Base-by-base conservation (phyloP, 1,140 invertebrate species). In the Drusus annulatus region DNA sequence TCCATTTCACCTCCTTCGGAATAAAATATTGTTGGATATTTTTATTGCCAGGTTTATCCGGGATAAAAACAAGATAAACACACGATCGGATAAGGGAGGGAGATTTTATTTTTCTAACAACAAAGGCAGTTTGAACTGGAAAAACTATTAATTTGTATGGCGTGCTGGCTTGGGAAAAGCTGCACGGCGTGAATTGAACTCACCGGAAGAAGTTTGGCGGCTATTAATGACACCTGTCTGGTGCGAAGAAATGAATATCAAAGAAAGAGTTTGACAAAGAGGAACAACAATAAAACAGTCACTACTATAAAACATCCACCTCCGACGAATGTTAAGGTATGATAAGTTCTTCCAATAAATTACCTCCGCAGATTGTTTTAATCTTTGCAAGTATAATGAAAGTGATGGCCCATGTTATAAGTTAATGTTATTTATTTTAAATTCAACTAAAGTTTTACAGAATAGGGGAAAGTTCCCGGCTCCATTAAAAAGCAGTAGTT, bases 151-250 rank as follows among this genome's bases (percentile, higher is more conserved):
- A 80, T 80, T 75, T 74, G 1, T 73, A 50, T 65, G 28, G 73
- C 60, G 58, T 65, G 71, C n/a, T 23, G 25, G 17, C 51, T 21
- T 16, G 45, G 69, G 45, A 51, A 65, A 71, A 68, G 62, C 77
- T 58, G 68, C 51, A 45, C 19, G 68, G 65, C 77, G 28, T 69
- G 8, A 79, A 79, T 58, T 79, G 21, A 71, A 79, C 16, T 21
- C 21, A 36, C 77, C 77, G 77, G 63, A 71, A 23, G 68, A 31
- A 52, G 51, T 74, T 28, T 74, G 69, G 68, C 69, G 31, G 76
- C 56, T 54, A 76, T 45, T 60, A 76, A 77, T 77, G 62, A 65
- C 58, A 77, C 76, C 77, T 79, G 77, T 79, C 77, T 50, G 25
- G 58, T 54, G 69, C 36, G 69, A 54, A 74, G 21, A 54, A 74